Conservation (phyloP, 2,888 invertebrate genomes). For the Tetragonula carbonaria region DNA sequence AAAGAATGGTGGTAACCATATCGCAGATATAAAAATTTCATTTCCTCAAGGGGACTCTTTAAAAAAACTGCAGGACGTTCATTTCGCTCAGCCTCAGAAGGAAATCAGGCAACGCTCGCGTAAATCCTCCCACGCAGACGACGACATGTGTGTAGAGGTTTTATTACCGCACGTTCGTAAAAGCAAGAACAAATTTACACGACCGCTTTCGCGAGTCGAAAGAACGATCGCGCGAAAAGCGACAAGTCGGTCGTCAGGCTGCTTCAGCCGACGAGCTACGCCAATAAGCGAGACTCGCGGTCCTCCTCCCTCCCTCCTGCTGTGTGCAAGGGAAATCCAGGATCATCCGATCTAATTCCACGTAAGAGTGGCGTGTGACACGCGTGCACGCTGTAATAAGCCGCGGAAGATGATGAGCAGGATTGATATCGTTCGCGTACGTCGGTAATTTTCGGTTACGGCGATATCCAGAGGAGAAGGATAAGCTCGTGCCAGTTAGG, state of each 20-base stretch:
- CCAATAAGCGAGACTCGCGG: background rate
- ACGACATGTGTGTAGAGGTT: background rate
- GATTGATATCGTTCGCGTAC: background rate
- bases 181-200: conserved; percentile 1
- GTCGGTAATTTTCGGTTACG: background rate
- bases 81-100: background rate
- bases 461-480: background rate
- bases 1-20: too few relatives aligned
- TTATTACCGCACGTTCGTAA: background rate
- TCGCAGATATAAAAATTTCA: too few relatives aligned
- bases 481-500: conserved; percentile 13
- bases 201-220: background rate
- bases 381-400: conserved; percentile 31
- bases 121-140: background rate
- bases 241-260: background rate
- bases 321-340: conserved; percentile 15
- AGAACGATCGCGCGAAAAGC: background rate
- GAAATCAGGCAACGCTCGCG: background rate
- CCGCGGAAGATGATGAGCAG: background rate
- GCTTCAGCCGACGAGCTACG: background rate
- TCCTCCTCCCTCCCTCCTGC: background rate
- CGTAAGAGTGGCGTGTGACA: conserved; percentile 23
- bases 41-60: background rate
- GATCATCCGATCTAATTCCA: conserved; percentile 56
- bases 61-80: too few relatives aligned